Base-by-base conservation (phyloP, 2,113 vertebrate genomes). In the Haemorhous mexicanus region DNA sequence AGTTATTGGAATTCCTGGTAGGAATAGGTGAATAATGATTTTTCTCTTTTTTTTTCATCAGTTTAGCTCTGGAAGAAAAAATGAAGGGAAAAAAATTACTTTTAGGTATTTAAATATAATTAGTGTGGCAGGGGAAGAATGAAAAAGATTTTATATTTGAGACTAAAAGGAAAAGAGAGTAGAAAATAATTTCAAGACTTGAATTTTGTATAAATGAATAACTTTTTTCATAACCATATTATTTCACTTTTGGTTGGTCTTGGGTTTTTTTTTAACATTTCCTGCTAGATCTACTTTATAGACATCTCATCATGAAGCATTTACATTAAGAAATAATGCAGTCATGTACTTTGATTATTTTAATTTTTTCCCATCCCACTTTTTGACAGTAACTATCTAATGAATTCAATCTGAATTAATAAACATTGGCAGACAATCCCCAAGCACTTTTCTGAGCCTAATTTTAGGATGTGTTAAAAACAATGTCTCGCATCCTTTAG, bases 391-490 rank as follows among this genome's bases (percentile, higher is more conserved):
- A 81, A 35, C 80, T 75, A 81, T 68, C 64, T 95, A 78, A 81
- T 63, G 43, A 84, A 84, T 89, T 94, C 73, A 84, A 2, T 52
- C 73, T 95, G 91, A 92, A 92, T 96, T 94, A 94, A 90, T 94
- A 92, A 94, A 95, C 91, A 68, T 67, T 94, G 91, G 63, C 91
- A 93, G 94, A 90, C 77, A 80, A 92, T 94, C 94, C 84, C 86
- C 32, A 35, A 94, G 84, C 89, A 87, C 89, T 78, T 94, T 87
- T 43, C 80, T 68, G 39, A 95, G 73, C 73, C 72, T 94, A 86
- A 94, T 94, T 95, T 94, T 94, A 92, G 84, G 63, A 77, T 1
- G 47, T 70, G 80, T 89, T 94, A 90, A 92, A 93, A 97, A 95
- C 81, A 89, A 86, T 26, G 37, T 86, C 83, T 93, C 4, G 1